A percentile compares a stretch with the other conserved stretches of the same genome.
Evolutionary conservation across 2,113 vertebrate species (phyloP).

Genomic region (Syrmaticus mikado): DNA sequence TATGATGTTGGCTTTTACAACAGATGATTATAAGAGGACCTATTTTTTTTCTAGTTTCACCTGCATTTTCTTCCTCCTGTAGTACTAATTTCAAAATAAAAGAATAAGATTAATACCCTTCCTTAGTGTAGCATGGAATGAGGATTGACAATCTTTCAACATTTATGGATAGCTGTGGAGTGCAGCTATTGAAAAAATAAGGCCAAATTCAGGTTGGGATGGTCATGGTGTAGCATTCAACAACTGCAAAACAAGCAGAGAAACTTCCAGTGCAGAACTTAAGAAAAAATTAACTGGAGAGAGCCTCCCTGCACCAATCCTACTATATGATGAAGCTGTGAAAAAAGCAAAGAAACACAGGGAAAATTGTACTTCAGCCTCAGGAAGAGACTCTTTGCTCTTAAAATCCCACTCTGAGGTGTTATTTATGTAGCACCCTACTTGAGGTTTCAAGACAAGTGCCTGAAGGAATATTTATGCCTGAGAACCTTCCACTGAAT

Average conservation of each 20-base stretch:
- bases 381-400: neutral
- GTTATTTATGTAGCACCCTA: neutral
- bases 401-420: neutral
- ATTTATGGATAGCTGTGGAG: rapidly evolving
- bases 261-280: neutral
- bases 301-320: neutral
- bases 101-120: neutral
- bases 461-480: neutral
- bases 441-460: neutral
- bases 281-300: neutral
- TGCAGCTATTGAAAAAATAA: neutral
- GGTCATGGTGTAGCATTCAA: rapidly evolving
- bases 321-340: rapidly evolving
- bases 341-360: rapidly evolving
- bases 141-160: neutral
- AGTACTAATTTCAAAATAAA: rapidly evolving
- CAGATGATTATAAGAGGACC: neutral
- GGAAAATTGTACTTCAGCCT: neutral
- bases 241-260: rapidly evolving
- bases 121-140: rapidly evolving
- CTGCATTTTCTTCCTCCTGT: neutral
- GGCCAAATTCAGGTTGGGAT: neutral
- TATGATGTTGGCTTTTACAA: rapidly evolving
- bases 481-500: neutral
- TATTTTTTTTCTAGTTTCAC: neutral